Percentiles rank a stretch among this genome's conserved stretches.
phyloP scores from a whole-genome alignment of 2,888 invertebrate genomes.

The Melanostoma mellinum region DNA sequence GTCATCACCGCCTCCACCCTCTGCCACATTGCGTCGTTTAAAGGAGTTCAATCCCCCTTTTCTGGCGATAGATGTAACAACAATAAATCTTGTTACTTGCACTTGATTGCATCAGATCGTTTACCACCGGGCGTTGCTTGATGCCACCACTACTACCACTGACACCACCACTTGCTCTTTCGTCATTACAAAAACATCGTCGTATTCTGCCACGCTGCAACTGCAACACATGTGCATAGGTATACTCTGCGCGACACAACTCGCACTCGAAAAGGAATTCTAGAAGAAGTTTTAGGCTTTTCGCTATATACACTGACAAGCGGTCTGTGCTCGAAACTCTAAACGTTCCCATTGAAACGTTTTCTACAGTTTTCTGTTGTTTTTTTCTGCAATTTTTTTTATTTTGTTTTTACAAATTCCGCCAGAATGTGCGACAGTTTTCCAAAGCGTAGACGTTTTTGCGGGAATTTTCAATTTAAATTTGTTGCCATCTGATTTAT shows the following conservation, averaged over 20 bases:
- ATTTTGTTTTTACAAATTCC: slow-evolving; percentile 50
- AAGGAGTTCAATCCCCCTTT: slow-evolving; percentile 73
- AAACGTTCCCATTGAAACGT: slow-evolving; percentile 63
- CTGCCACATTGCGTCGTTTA: slow-evolving; percentile 29
- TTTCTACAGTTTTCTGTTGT: slow-evolving; percentile 45
- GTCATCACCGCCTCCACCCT: neutral
- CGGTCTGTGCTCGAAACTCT: slow-evolving; percentile 36
- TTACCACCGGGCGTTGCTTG: slow-evolving; percentile 36
- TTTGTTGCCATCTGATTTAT: slow-evolving; percentile 74
- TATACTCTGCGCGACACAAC: neutral
- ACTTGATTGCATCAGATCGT: slow-evolving; percentile 71
- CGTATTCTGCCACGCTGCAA: neutral
- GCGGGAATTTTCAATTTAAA: slow-evolving; percentile 73
- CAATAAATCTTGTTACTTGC: slow-evolving; percentile 72
- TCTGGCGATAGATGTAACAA: slow-evolving; percentile 51
- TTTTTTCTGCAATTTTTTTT: slow-evolving; percentile 20
- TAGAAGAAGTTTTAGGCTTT: slow-evolving; percentile 61
- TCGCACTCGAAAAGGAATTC: slow-evolving; percentile 36
- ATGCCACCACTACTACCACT: slow-evolving; percentile 11
- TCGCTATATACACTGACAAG: slow-evolving; percentile 58
- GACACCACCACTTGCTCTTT: slow-evolving; percentile 4
- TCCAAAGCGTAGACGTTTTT: slow-evolving; percentile 71
- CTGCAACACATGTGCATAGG: slow-evolving; percentile 15
- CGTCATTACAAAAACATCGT: slow-evolving; percentile 26
- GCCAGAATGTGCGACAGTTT: slow-evolving; percentile 70